Conservation (phyloP, 2,113 vertebrate species). For the Chloroceryle aenea region DNA sequence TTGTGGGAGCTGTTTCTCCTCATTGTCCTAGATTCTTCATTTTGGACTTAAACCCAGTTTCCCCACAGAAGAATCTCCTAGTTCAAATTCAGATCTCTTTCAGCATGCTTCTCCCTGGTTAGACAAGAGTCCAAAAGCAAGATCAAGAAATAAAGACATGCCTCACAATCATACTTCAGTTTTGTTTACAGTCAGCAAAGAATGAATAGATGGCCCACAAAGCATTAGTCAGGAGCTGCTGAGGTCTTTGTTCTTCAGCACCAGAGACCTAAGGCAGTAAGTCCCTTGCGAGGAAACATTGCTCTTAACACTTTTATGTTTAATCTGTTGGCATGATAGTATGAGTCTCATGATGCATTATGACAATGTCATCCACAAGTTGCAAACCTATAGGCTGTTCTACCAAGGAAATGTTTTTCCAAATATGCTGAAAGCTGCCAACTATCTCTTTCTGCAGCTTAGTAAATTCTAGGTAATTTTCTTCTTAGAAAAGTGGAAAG, state of each 20-base stretch:
- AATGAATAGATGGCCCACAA: neutral
- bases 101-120: neutral
- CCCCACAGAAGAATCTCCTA: neutral
- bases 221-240: neutral
- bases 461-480: conserved; percentile 51
- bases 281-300: neutral
- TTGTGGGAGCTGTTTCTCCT: neutral
- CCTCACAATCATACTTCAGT: neutral
- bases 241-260: neutral
- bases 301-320: neutral
- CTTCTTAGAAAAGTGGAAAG: neutral
- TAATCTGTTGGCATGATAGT: neutral
- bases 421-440: conserved; percentile 33
- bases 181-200: neutral
- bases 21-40: neutral
- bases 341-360: neutral
- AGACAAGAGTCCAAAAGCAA: neutral
- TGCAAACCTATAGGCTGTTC: neutral
- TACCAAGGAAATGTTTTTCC: conserved; percentile 28
- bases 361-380: neutral
- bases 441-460: conserved; percentile 33
- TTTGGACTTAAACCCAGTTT: conserved; percentile 22
- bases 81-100: neutral
- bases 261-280: neutral
- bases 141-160: neutral